Evolutionary conservation across 2,797 vertebrate genomes (phyloP).

Genomic region (Denticeps clupeoides): DNA sequence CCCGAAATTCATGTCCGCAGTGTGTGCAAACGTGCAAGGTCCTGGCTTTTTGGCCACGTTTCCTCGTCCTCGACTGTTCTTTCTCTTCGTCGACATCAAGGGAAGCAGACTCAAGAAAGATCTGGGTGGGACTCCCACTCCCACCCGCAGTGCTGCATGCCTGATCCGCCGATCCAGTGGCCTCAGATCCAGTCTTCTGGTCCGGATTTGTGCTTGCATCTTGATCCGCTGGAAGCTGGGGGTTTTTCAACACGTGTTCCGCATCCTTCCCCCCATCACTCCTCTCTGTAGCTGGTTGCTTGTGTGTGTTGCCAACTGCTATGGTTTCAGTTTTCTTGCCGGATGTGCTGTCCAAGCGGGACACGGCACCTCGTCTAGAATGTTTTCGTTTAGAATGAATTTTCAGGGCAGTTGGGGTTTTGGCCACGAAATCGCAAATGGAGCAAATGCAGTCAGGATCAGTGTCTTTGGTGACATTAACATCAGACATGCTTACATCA

Average conservation of each 20-base stretch:
- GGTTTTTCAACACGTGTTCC: conserved; percentile 2
- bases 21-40: conserved; percentile 50
- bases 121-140: conserved; percentile 19
- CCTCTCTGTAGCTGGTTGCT: conserved; percentile 6
- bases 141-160: background rate
- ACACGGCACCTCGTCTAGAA: conserved; percentile 27
- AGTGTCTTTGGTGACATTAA: conserved; percentile 6
- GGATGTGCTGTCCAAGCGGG: background rate
- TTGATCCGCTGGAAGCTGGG: background rate
- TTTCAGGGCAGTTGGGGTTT: conserved; percentile 59
- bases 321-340: conserved; percentile 4
- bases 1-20: conserved; percentile 59
- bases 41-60: conserved; percentile 49
- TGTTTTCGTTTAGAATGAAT: conserved; percentile 55
- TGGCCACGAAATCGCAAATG: conserved; percentile 49
- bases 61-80: conserved; percentile 21
- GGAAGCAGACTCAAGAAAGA: conserved; percentile 22
- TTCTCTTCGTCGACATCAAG: background rate
- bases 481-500: background rate
- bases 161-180: background rate
- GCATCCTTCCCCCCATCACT: background rate
- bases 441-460: conserved; percentile 36
- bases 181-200: background rate
- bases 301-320: background rate
- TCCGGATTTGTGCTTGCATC: background rate